phyloP scores from a whole-genome alignment of 2,113 vertebrate genomes.

The Hemiprocne comata region DNA sequence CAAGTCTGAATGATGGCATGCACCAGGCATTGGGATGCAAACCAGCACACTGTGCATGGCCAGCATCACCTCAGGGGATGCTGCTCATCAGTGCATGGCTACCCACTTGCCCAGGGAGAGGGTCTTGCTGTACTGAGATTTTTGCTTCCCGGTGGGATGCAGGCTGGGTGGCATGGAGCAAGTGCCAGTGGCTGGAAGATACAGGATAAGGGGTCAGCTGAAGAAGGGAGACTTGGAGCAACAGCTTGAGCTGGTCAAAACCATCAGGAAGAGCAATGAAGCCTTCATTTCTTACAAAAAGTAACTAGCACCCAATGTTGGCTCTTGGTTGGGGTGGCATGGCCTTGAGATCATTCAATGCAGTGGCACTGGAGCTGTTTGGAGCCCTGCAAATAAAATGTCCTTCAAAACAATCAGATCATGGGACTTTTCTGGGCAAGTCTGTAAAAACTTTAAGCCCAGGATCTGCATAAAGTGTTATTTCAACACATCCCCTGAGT shows the following conservation, averaged over 20 bases:
- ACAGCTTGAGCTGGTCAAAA: not conserved
- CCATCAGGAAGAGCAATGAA: not conserved
- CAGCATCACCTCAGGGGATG: not conserved
- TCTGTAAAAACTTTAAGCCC: not conserved
- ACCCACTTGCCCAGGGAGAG: not conserved
- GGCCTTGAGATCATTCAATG: not conserved
- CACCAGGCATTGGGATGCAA: not conserved
- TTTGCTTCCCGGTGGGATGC: not conserved
- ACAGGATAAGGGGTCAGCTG: not conserved
- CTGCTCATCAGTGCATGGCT: fast-evolving
- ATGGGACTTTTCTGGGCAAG: not conserved
- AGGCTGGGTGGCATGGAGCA: not conserved
- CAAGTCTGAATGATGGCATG: not conserved
- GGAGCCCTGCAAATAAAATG: not conserved
- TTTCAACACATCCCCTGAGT: fast-evolving
- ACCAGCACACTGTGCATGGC: fast-evolving
- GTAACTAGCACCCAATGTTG: fast-evolving
- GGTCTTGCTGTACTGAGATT: not conserved
- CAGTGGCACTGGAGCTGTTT: not conserved
- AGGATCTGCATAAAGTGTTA: not conserved
- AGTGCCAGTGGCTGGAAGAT: not conserved
- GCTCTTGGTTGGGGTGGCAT: not conserved
- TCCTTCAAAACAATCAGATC: not conserved
- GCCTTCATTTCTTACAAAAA: not conserved
- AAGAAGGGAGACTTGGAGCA: not conserved